Conservation (phyloP, 2,888 invertebrate genomes). For the Standfussiana lucernea region DNA sequence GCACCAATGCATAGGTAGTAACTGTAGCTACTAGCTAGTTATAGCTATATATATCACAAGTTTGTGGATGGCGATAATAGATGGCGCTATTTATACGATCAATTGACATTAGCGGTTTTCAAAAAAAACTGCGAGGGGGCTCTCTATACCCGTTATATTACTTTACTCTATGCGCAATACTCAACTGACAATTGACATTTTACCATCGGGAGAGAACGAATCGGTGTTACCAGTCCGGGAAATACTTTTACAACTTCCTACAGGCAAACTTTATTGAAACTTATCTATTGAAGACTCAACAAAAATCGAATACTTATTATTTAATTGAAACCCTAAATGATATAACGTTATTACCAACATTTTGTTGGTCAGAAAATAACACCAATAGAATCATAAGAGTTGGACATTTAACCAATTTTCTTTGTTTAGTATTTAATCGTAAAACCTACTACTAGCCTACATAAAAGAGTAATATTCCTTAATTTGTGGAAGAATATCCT, state of each 20-base stretch:
- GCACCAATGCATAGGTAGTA: no score
- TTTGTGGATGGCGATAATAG: no score
- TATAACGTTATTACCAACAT: background rate
- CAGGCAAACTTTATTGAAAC: background rate
- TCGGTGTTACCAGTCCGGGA: conserved; percentile 65
- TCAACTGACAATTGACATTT: conserved; percentile 84
- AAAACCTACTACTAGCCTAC: accelerated
- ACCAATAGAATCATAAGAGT: background rate
- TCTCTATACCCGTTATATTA: no score
- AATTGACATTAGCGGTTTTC: no score
- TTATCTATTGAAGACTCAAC: no score
- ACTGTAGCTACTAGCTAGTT: no score
- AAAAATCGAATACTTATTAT: background rate
- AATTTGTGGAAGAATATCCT: background rate
- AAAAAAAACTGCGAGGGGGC: no score
- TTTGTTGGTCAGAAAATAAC: background rate
- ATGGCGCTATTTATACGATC: no score
- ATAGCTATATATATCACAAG: no score
- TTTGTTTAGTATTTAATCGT: background rate
- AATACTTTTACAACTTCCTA: conserved; percentile 15
- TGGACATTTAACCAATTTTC: background rate
- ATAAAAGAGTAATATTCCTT: background rate
- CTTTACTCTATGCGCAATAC: no score
- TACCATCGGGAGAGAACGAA: conserved; percentile 44
- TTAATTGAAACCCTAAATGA: background rate